Percentiles rank a stretch among this genome's conserved stretches.
Evolutionary conservation across 1,140 invertebrate genomes (phyloP).

Genomic region (Caenorhabditis inopinata): DNA sequence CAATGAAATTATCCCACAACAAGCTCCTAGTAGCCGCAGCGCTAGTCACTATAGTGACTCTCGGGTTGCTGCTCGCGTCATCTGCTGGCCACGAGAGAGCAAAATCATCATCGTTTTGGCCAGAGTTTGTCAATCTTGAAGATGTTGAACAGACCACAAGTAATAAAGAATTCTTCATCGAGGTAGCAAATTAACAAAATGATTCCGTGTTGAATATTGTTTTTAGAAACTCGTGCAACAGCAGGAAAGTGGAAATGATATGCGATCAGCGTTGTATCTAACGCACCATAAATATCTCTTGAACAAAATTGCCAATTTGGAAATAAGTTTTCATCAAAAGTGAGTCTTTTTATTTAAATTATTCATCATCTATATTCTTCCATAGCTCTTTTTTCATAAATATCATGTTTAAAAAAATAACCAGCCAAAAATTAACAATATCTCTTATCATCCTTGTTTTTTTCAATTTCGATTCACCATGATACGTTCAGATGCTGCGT

Average conservation of each 20-base stretch:
- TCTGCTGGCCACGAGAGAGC: not conserved
- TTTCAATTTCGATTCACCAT: too few species aligned
- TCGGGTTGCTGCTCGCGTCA: not conserved
- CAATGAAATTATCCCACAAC: not conserved
- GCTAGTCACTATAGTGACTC: not conserved
- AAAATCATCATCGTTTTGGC: not conserved
- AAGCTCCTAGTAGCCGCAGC: not conserved
- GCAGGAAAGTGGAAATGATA: not conserved
- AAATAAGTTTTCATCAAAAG: not conserved
- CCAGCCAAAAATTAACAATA: too few species aligned
- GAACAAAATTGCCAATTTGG: not conserved
- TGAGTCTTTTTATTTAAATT: not conserved
- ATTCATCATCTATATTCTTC: too few species aligned
- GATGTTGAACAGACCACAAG: too few species aligned
- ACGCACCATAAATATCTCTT: not conserved
- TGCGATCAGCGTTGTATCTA: not conserved
- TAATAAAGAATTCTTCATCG: too few species aligned
- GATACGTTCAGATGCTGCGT: too few species aligned
- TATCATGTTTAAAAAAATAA: too few species aligned
- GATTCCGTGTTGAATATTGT: too few species aligned
- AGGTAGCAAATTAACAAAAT: too few species aligned
- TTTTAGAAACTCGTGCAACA: not conserved
- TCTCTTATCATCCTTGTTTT: too few species aligned
- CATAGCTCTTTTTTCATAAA: too few species aligned
- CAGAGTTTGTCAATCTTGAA: too few species aligned